These are phyloP conservation scores for Cottoperca gobio DNA, from an alignment of 2,797 vertebrate species.

Conservation along the genomic window DNA sequence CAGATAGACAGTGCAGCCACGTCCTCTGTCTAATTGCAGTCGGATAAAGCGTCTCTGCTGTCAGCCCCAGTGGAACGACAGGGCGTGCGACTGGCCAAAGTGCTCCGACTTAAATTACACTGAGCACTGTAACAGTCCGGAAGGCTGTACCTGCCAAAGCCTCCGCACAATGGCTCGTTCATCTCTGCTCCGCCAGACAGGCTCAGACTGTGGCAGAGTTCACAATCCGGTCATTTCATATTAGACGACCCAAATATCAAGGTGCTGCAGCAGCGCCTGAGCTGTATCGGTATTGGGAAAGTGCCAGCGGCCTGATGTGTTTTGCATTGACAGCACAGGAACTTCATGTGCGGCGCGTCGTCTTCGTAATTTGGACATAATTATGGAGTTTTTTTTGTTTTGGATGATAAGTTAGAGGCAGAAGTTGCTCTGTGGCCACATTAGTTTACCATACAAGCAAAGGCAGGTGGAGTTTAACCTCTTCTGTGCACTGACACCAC, in stretches of 20 bases:
- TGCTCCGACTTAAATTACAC: constrained; percentile 58
- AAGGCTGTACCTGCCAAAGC: constrained; percentile 55
- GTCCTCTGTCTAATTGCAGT: constrained; percentile 37
- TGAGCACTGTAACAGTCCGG: constrained; percentile 32
- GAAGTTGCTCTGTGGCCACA: constrained; percentile 6
- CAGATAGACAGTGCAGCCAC: neutral
- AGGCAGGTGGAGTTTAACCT: constrained; percentile 32
- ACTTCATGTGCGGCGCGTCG: constrained; percentile 14
- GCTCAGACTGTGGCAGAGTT: constrained; percentile 63
- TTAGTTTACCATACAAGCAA: constrained; percentile 19
- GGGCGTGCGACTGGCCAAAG: constrained; percentile 26
- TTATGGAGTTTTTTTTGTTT: constrained; percentile 8
- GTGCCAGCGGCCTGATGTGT: constrained; percentile 41
- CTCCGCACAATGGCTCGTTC: constrained; percentile 45
- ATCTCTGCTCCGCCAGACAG: constrained; percentile 56
- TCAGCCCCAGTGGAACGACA: constrained; percentile 11
- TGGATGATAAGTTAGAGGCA: constrained; percentile 22
- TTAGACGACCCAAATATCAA: constrained; percentile 58
- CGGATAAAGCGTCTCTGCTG: constrained; percentile 34
- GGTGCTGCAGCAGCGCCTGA: constrained; percentile 49
- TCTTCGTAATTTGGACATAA: constrained; percentile 21
- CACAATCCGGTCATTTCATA: constrained; percentile 67
- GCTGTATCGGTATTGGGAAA: constrained; percentile 54
- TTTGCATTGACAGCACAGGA: constrained; percentile 39
- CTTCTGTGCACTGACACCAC: neutral